These are phyloP conservation scores for Percopsis transmontana DNA, from an alignment of 2,113 vertebrate species.

Conservation along the genomic window DNA sequence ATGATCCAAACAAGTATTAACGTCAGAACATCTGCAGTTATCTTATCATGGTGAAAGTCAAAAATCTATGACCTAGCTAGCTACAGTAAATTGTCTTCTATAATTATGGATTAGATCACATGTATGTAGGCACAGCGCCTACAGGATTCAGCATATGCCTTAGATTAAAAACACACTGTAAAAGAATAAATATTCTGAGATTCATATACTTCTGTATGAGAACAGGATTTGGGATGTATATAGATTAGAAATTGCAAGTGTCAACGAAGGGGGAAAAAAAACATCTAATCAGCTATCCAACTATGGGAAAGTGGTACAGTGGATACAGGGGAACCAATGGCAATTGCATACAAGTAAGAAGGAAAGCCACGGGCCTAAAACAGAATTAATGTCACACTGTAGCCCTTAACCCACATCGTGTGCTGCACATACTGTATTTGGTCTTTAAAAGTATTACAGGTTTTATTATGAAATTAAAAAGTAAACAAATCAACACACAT, in stretches of 20 bases:
- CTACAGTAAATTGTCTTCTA: background rate
- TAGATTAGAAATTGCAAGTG: slow-evolving; percentile 7
- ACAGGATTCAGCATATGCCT: slow-evolving; percentile 25
- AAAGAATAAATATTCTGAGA: slow-evolving; percentile 2
- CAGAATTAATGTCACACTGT: slow-evolving; percentile 8
- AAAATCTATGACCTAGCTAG: background rate
- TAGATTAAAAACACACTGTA: background rate
- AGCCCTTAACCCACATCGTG: slow-evolving; percentile 43
- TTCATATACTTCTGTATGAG: background rate
- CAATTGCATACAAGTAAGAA: background rate
- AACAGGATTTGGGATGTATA: background rate
- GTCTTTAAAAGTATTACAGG: slow-evolving; percentile 30
- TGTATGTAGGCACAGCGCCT: slow-evolving; percentile 1
- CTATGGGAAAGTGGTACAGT: slow-evolving; percentile 7
- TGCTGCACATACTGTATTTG: slow-evolving; percentile 45
- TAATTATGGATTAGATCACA: slow-evolving; percentile 11
- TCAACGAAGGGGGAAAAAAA: background rate
- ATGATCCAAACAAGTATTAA: background rate
- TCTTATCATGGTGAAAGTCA: background rate
- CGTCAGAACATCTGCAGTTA: background rate
- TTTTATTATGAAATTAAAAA: slow-evolving; percentile 20
- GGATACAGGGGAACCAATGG: background rate
- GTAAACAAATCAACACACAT: slow-evolving; percentile 20
- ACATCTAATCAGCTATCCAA: slow-evolving; percentile 29
- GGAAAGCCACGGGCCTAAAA: background rate